Conservation (phyloP, 2,888 invertebrate species). For the Monochamus alternatus region DNA sequence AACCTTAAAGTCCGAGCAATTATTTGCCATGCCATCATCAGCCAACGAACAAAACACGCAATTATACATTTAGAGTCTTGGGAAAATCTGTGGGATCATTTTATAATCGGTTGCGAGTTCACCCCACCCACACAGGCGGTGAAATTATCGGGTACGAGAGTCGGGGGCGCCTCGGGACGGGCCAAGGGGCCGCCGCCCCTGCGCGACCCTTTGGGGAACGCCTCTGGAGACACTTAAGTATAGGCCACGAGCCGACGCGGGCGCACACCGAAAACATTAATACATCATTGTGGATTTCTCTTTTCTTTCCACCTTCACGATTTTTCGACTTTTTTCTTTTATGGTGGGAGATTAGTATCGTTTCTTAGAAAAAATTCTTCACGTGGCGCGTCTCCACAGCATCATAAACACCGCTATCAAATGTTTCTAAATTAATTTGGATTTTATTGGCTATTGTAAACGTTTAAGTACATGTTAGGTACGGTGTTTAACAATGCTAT, state of each 20-base stretch:
- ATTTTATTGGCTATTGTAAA: no score
- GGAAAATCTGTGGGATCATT: constrained; percentile 61
- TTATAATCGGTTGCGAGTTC: constrained; percentile 61
- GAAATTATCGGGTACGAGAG: constrained; percentile 66
- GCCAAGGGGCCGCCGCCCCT: constrained; percentile 66
- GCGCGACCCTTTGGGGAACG: constrained; percentile 66
- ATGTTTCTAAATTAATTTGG: no score
- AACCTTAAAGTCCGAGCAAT: constrained; percentile 43
- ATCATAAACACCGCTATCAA: no score
- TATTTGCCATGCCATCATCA: constrained; percentile 50
- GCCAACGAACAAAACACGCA: constrained; percentile 56
- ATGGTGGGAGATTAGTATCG: constrained; percentile 43
- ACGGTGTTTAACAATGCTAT: no score
- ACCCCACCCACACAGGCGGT: constrained; percentile 68
- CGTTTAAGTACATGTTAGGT: no score
- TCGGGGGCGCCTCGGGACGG: constrained; percentile 67
- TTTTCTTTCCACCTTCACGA: constrained; percentile 47
- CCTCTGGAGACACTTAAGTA: constrained; percentile 69
- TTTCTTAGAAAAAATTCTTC: constrained; percentile 42
- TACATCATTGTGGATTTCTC: constrained; percentile 54
- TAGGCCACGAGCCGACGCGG: constrained; percentile 63
- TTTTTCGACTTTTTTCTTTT: constrained; percentile 43
- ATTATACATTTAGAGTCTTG: constrained; percentile 64
- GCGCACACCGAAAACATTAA: constrained; percentile 52
- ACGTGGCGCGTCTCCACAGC: not conserved